Base-by-base conservation (phyloP, 2,888 invertebrate species). In the Campaea margaritaria region DNA sequence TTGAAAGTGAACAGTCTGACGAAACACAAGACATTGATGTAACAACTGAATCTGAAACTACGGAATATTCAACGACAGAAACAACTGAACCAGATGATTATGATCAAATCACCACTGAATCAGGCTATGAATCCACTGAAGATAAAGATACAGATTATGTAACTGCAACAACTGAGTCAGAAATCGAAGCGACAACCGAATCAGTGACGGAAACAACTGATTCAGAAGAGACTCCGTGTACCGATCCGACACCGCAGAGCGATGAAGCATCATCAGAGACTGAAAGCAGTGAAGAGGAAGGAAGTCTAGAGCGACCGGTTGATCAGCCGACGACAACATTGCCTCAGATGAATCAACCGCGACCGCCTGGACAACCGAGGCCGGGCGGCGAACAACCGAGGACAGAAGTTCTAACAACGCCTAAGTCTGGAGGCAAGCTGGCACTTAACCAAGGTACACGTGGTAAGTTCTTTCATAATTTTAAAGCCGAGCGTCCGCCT, bases 391-490 rank as follows among this genome's bases (percentile, higher is more conserved):
- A 36, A 0, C 38, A 47, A 21, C 45, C 58, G 0, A 43, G 42
- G 2, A 62, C 67, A 1, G 64, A 63, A 0, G 31, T 69, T 0
- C 61, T 60, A 11, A 38, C 46, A 1, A 44, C 64, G 0, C 55
- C 58, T 0, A 69, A 67, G 11, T 59, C 66, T 7, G 81, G 80
- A 0, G 81, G 81, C 0, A 81, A 81, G 44, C 45, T 80, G 0
- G 69, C 68, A 1, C n/a, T 75, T 0, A 68, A 64, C 12, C 73
- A 78, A 10, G 79, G 76, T 0, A 70, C 67, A 11, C 72, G 61
- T 42, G 72, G 81, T 81, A 56, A 66, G 71, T 13, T 48, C 36
- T 12, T 34, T n/a, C n/a, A n/a, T n/a, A n/a, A n/a, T n/a, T n/a
- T n/a, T n/a, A n/a, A n/a, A n/a, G n/a, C n/a, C n/a, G n/a, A n/a